phyloP scores from a whole-genome alignment of 1,140 invertebrate species.

The Drosophila sucinea region DNA sequence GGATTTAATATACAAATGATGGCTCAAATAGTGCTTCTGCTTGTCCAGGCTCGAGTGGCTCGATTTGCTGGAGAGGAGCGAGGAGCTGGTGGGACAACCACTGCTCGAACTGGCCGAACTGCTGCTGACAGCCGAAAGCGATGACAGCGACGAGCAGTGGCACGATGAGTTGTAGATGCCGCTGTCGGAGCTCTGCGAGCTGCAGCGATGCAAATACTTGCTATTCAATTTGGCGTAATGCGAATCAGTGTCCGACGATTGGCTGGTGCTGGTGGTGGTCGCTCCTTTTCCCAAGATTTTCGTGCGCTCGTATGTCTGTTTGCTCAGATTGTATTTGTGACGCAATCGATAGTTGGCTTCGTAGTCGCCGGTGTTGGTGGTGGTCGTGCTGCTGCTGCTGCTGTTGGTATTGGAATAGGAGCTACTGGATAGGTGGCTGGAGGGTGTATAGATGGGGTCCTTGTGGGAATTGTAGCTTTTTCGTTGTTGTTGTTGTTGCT shows the following conservation, averaged over 20 bases:
- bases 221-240: constrained; percentile 65
- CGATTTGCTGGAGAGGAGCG: constrained; percentile 68
- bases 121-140: constrained; percentile 65
- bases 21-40: constrained; percentile 85
- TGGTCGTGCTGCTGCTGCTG: constrained; percentile 1
- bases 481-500: constrained; percentile 38
- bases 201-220: constrained; percentile 54
- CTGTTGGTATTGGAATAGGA: constrained; percentile 25
- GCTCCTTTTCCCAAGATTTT: constrained; percentile 39
- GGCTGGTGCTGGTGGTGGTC: constrained; percentile 20
- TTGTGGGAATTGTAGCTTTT: constrained; percentile 48
- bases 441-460: constrained; percentile 60
- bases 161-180: constrained; percentile 81
- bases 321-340: constrained; percentile 73
- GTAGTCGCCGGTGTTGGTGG: constrained; percentile 41
- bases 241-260: constrained; percentile 56
- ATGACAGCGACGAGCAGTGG: constrained; percentile 75
- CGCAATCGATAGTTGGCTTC: constrained; percentile 68
- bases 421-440: constrained; percentile 57
- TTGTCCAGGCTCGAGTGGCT: constrained; percentile 84
- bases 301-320: constrained; percentile 72
- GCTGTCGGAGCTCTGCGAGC: constrained; percentile 74
- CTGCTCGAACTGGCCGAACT: constrained; percentile 68
- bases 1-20: constrained; percentile 86
- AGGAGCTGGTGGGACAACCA: constrained; percentile 60